These are phyloP conservation scores for Villa cingulata DNA, from an alignment of 2,888 invertebrate genomes.

Conservation along the genomic window DNA sequence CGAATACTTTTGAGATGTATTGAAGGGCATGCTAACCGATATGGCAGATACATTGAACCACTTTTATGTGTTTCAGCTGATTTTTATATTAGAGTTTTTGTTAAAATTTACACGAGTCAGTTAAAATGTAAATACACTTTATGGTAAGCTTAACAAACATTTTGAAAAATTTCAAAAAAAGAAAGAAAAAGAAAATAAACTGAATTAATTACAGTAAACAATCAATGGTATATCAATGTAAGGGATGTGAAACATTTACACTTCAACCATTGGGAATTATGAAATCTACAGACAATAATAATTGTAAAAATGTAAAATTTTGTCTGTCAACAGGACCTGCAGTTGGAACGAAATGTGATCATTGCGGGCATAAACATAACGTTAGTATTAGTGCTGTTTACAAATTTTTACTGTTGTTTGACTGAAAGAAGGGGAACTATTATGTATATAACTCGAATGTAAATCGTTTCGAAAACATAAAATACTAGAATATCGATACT, in stretches of 20 bases:
- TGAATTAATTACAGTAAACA: constrained; percentile 49
- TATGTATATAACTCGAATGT: no score
- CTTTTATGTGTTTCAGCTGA: constrained; percentile 84
- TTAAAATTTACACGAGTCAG: constrained; percentile 67
- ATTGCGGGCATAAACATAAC: constrained; percentile 63
- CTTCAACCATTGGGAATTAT: constrained; percentile 62
- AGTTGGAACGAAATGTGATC: constrained; percentile 51
- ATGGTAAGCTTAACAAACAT: constrained; percentile 43
- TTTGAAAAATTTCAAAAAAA: no score
- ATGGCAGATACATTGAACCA: constrained; percentile 85
- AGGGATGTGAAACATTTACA: constrained; percentile 70
- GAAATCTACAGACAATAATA: constrained; percentile 44
- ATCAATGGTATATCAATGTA: constrained; percentile 78
- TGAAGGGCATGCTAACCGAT: constrained; percentile 82
- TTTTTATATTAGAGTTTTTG: constrained; percentile 92
- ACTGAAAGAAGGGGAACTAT: no score
- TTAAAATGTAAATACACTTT: constrained; percentile 74
- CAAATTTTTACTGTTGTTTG: no score
- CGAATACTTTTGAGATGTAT: constrained; percentile 83
- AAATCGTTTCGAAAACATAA: no score
- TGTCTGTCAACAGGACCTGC: constrained; percentile 55
- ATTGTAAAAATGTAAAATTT: constrained; percentile 46
- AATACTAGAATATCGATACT: no score
- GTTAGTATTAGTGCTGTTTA: constrained; percentile 41
- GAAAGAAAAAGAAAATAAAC: no score